Base-by-base conservation (phyloP, 2,888 invertebrate genomes). In the Drosophila phalerata region DNA sequence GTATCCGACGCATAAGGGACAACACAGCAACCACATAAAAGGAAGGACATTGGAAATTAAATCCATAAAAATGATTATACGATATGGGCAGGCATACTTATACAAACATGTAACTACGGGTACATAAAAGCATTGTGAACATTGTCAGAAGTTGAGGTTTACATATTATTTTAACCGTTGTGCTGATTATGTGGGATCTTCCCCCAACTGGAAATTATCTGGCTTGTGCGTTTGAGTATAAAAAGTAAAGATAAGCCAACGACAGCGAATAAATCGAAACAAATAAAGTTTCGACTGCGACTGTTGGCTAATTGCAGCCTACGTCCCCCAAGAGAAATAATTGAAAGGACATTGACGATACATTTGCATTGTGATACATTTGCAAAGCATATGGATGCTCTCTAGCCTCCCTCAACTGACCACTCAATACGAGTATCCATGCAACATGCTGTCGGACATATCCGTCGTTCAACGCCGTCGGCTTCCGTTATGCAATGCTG, bases 371-470 rank as follows among this genome's bases (percentile, higher is more conserved):
- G 73, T 52, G 61, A 71, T 82, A 77, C 84, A 81, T 88, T 86
- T 87, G 79, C 81, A 85, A 77, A 78, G 79, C 85, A 61, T 48
- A 48, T 60, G 37, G 40, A 37, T 25, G 25, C 4, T 25, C 45
- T 32, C 42, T 30, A 2, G 30, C 1, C 30, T 43, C 13, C 15
- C 37, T 30, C 62, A 53, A 55, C 68, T 37, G 55, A 42, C 30
- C 69, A 53, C 57, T 56, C 38, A 79, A 22, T 22, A 22, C 22
- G 22, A 22, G 55, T 79, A 70, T 43, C 45, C 69, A 52, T 57
- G 80, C 88, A 88, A 90, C 91, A 90, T 90, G 87, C 86, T 90
- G 89, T 91, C 83, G 85, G 86, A 91, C 90, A 91, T 89, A 77
- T 88, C 90, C 89, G 81, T 64, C 63, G 68, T 52, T 47, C 68